Base-by-base conservation (phyloP, 1,140 invertebrate genomes). In the Cyrtorhinus lividipennis region DNA sequence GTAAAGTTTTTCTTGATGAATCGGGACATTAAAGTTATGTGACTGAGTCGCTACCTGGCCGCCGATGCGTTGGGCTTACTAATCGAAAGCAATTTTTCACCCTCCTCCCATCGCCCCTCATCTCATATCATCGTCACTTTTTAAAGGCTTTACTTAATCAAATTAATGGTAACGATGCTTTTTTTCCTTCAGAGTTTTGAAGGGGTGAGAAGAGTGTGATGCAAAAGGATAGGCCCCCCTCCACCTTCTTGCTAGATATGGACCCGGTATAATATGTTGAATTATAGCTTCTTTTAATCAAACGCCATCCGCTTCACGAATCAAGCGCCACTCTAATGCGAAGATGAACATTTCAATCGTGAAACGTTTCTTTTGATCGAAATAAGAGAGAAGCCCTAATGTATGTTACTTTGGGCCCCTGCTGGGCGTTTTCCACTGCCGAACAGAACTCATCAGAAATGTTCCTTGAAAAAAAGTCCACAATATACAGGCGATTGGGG, bases 91-190 rank as follows among this genome's bases (percentile, higher is more conserved):
- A 10, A 53, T 53, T 53, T 53, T 53, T 53, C 10, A 53, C 48
- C 48, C 18, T 22, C 48, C 12, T 3, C 48, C n/a, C n/a, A n/a
- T n/a, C n/a, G n/a, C n/a, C n/a, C n/a, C n/a, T n/a, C n/a, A n/a
- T n/a, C n/a, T n/a, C n/a, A n/a, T 53, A 53, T 53, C 48, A 53
- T 15, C 48, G 20, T 53, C 48, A 53, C 48, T 53, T 53, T n/a
- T 53, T 53, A 53, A 53, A 22, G 48, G 20, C 48, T 53, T 53
- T 53, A 53, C 48, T 53, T 53, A 5, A 53, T 53, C 48, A 53
- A 53, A 53, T 53, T 53, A 53, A 53, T 53, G 48, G 18, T 10
- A 10, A 8, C 48, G 18, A 53, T 5, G 12, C n/a, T 44, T 8
- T 44, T 44, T 44, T 44, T n/a, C n/a, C n/a, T n/a, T n/a, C n/a